Base-by-base conservation (phyloP, 2,113 vertebrate species). In the Fulica atra region DNA sequence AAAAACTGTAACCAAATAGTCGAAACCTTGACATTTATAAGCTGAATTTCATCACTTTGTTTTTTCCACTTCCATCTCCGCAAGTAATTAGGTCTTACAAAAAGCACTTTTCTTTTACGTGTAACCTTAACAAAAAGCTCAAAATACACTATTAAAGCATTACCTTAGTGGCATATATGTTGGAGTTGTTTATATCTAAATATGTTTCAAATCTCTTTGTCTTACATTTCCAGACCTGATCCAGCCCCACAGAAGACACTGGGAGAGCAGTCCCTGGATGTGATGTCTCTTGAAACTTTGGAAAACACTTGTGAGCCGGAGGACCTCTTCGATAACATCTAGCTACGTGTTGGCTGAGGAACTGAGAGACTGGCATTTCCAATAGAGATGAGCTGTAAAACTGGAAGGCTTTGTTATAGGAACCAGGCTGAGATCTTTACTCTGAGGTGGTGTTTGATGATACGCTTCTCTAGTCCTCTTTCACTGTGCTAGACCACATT, bases 301-400 rank as follows among this genome's bases (percentile, higher is more conserved):
- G 97, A 95, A 44, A 98, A 97, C 68, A 97, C 86, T 95, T 97
- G 97, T 50, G 97, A 98, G 79, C 96, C 97, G 1, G 99, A 99
- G 88, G 97, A 99, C 73, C 98, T 99, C 91, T 98, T 99, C 68
- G 97, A 98, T 54, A 98, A 99, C 97, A 98, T 99, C 33, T 99
- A 98, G 97, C 57, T 72, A 19, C 7, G 3, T 25, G 42, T 53
- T 91, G 63, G 59, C 84, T 71, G 83, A 81, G 71, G 65, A 85
- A 61, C 23, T 18, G 36, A 48, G 53, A 76, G 64, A 7, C 40
- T 42, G 88, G 10, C 7, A 10, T 86, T 95, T 42, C 80, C 65
- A 8, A 6, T 50, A 46, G 51, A 70, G 74, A 88, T 36, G 28
- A 64, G 16, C 51, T 66, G 3, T 69, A 78, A 90, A 69, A 81